These are phyloP conservation scores for Xestoiulus laeticollis DNA, from an alignment of 2,888 invertebrate genomes.

Conservation along the genomic window DNA sequence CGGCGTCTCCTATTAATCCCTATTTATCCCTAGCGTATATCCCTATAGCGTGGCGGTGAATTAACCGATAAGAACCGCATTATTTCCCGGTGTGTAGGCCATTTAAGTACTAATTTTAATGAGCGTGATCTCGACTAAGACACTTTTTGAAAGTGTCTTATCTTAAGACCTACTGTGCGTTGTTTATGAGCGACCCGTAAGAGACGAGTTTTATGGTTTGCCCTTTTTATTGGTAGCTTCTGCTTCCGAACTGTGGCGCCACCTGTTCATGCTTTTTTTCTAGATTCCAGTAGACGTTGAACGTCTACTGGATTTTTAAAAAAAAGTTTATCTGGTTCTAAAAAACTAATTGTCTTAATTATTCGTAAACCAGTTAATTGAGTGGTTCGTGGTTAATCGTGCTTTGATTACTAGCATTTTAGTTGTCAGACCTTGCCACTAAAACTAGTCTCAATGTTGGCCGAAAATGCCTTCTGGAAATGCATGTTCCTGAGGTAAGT, in stretches of 20 bases:
- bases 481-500: background rate
- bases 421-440: background rate
- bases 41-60: no score
- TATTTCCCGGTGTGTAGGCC: no score
- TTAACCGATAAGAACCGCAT: no score
- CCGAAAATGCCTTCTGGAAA: background rate
- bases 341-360: background rate
- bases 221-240: background rate
- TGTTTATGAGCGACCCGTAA: no score
- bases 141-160: no score
- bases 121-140: no score
- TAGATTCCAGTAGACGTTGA: background rate
- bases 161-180: no score
- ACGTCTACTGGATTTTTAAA: slow-evolving; percentile 4
- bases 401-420: background rate
- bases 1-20: no score
- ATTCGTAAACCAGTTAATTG: background rate
- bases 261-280: slow-evolving; percentile 8
- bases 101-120: no score
- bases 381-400: background rate
- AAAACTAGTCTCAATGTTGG: slow-evolving; percentile 19
- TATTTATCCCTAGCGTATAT: no score
- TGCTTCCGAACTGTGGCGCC: slow-evolving; percentile 18
- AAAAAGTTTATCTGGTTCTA: background rate
- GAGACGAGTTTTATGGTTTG: background rate